Conservation (phyloP, 2,113 vertebrate genomes). For the Pygoscelis antarcticus region DNA sequence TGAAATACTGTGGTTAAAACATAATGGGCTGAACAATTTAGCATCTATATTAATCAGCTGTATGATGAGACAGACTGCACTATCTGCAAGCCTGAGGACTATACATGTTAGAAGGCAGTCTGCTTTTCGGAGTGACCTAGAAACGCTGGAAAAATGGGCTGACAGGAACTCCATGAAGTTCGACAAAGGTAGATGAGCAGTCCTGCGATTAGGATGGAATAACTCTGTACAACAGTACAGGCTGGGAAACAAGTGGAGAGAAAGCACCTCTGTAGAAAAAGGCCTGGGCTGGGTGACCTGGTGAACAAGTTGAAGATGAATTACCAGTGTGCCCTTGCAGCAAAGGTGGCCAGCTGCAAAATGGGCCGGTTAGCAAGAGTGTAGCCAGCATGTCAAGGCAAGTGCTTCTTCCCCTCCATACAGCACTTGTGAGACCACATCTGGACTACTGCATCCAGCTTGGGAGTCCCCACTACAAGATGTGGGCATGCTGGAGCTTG, state of each 20-base stretch:
- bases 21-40: background rate
- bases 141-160: background rate
- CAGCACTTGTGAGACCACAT: background rate
- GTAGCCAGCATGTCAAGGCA: background rate
- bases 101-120: background rate
- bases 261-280: background rate
- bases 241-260: background rate
- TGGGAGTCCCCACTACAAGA: background rate
- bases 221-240: background rate
- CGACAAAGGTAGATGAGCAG: background rate
- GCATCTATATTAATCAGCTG: background rate
- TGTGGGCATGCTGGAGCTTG: background rate
- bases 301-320: background rate
- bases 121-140: background rate
- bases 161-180: background rate
- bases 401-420: background rate
- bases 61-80: background rate
- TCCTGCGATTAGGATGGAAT: background rate
- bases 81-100: background rate
- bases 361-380: background rate
- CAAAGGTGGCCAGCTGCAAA: background rate
- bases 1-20: background rate
- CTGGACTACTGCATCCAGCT: background rate
- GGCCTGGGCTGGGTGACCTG: background rate
- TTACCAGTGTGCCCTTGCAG: background rate